Evolutionary conservation across 2,888 invertebrate genomes (phyloP), one percentile per base, ranked within the genome.

Genomic region (Liposcelis brunnea): DNA sequence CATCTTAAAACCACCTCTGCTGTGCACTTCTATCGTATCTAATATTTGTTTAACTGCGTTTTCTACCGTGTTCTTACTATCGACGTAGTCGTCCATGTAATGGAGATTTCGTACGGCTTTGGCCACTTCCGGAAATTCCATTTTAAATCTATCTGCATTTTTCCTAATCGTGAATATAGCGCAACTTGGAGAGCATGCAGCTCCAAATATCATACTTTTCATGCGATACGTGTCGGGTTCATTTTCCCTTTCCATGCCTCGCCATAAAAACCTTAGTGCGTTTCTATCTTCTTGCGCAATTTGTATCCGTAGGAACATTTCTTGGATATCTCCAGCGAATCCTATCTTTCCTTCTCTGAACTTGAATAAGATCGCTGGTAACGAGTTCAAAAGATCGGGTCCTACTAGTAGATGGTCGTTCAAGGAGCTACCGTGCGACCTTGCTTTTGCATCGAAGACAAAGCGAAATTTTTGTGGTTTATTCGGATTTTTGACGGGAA

Each of bases 271-370:
- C 11, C 55, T 31, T 47, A 56, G 55, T 0, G 54, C 42, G 32
- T 51, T 40, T 33, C 54, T 54, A 45, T 59, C 59, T 11, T 51
- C 51, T 8, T 48, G 38, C 0, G 42, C 14, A 2, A 60, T 54
- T 8, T 50, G 50, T 0, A 60, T 47, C 32, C 55, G 58, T 3
- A 54, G 47, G 38, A 58, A 59, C 59, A 61, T 59, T 40, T 61
- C 57, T 5, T 47, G 50, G 0, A 60, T 56, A 40, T 61, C 60
- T 0, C 56, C 49, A 51, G 52, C 46, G 46, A 63, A 51, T 2
- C 57, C 61, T 2, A 59, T 47, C 31, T 45, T 50, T 12, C 55
- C 49, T 49, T 58, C 55, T 33, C 61, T 47, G 47, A 63, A 64
- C 1, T 58, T 55, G 47, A 58, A 52, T 37, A 63, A 38, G 1